A percentile compares a stretch with the other conserved stretches of the same genome.
These are phyloP conservation scores for Umimayanthus chanpuru DNA, from an alignment of 92 coral and sea anemone species.

Conservation along the genomic window DNA sequence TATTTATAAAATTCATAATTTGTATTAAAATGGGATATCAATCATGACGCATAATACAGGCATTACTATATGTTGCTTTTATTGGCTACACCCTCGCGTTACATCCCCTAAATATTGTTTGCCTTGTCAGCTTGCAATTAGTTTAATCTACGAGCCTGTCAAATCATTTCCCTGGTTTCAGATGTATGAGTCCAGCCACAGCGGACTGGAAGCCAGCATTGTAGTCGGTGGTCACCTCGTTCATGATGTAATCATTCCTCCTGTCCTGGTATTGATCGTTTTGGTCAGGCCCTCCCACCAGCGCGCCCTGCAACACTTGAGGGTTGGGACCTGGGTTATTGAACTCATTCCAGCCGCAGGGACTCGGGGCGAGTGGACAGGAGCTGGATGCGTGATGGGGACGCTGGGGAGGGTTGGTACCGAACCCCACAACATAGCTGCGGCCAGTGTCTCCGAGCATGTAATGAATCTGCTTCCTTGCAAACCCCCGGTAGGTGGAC, in stretches of 20 bases:
- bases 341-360: conserved; percentile 52
- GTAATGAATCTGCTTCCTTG: conserved; percentile 66
- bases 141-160: too few species aligned
- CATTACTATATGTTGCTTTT: too few species aligned
- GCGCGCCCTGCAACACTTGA: conserved; percentile 61
- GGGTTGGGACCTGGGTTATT: conserved; percentile 56
- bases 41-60: too few species aligned
- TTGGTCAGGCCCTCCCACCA: conserved; percentile 74
- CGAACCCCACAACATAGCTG: conserved; percentile 74
- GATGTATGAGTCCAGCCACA: conserved; percentile 56
- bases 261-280: conserved; percentile 58
- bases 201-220: conserved; percentile 86
- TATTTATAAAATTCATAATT: too few species aligned
- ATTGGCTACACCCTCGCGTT: too few species aligned
- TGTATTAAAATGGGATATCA: too few species aligned
- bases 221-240: conserved; percentile 78
- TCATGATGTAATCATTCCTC: conserved; percentile 61
- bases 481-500: conserved; percentile 54
- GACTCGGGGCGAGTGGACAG: conserved; percentile 55
- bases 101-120: too few species aligned
- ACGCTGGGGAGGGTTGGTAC: conserved; percentile 61
- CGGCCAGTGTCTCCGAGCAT: conserved; percentile 73
- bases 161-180: not conserved
- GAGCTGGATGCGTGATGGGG: conserved; percentile 77
- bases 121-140: too few species aligned